Evolutionary conservation across 2,888 invertebrate genomes (phyloP).

Genomic region (Agriopis marginaria): DNA sequence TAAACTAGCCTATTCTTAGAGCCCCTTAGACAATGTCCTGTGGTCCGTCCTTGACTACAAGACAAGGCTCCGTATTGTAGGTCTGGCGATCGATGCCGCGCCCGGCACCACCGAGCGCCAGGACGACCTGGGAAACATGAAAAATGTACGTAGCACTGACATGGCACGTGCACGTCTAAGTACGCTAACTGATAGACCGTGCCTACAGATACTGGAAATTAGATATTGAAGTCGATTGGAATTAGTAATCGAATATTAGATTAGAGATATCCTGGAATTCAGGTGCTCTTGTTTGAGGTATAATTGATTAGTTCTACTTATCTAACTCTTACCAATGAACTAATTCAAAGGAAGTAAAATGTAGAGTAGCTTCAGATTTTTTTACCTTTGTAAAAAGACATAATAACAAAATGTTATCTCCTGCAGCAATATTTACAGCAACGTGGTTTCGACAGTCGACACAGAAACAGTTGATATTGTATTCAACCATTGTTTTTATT

Average conservation of each 20-base stretch:
- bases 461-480: neutral
- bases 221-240: neutral
- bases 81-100: slow-evolving; percentile 75
- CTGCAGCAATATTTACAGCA: slow-evolving; percentile 1
- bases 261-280: slow-evolving; percentile 5
- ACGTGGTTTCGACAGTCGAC: neutral
- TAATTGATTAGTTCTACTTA: neutral
- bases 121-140: slow-evolving; percentile 71
- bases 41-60: slow-evolving; percentile 31
- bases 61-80: slow-evolving; percentile 34
- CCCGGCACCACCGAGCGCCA: slow-evolving; percentile 75
- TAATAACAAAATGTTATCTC: neutral
- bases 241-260: neutral
- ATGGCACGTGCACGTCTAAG: slow-evolving; percentile 21
- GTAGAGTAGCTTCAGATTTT: neutral
- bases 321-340: neutral
- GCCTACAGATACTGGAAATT: slow-evolving; percentile 1
- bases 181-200: slow-evolving; percentile 8
- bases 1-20: neutral
- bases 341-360: no score
- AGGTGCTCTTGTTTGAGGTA: neutral
- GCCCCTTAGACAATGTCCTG: slow-evolving; percentile 9
- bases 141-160: slow-evolving; percentile 53
- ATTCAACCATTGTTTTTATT: neutral
- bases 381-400: neutral